Evolutionary conservation across 2,888 invertebrate species (phyloP), one percentile per base, ranked within the genome.

Genomic region (Hypomecis atomaria): DNA sequence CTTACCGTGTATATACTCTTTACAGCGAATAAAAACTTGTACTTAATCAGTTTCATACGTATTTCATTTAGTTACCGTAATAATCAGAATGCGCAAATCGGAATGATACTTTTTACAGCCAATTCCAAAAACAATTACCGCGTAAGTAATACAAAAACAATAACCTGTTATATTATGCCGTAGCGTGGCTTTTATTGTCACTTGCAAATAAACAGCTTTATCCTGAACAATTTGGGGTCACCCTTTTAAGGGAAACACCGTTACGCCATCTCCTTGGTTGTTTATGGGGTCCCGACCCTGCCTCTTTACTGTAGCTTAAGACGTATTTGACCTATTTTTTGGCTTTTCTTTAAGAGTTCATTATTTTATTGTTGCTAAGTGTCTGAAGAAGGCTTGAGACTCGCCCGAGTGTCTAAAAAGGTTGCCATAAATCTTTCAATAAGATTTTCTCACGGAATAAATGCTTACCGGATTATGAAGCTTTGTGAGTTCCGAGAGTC

Each of bases 231-330:
- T 63, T 71, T 67, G 69, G 68, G 76, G 71, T 73, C 73, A 72
- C 69, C 74, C 77, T 78, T 73, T 78, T 74, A 76, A 68, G 62
- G 59, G 64, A 54, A 76, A 75, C 73, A 76, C 67, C 67, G 71
- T 63, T 69, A 69, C 61, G 72, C 72, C 70, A 75, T 78, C 66
- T 70, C 62, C 66, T 67, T 74, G 70, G 69, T 66, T 44, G 69
- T 73, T 74, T 71, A 73, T 61, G 53, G 63, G 59, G 66, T 49
- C 67, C 34, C 63, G 56, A 60, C 65, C 56, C 58, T 62, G 45
- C 55, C 52, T 53, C 34, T 62, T 66, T 61, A 59, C 59, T 44
- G 50, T 61, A 65, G 48, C 59, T 55, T 59, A 64, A 67, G 62
- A 57, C 49, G 53, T 63, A 40, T 61, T 65, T 70, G 70, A 67